phyloP scores from a whole-genome alignment of 2,888 invertebrate species.

The Ryuthela nishihirai region DNA sequence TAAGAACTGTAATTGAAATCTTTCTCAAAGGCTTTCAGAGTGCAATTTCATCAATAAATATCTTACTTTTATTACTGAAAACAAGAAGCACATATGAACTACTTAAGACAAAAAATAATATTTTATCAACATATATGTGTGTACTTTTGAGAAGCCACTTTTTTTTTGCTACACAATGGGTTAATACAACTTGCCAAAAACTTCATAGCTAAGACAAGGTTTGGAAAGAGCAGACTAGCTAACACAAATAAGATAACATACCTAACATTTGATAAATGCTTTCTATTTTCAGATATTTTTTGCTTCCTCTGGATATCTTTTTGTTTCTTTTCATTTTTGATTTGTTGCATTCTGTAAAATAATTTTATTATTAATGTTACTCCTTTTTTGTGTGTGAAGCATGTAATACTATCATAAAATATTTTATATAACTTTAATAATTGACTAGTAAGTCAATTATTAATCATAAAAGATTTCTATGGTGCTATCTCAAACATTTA shows the following conservation, averaged over 20 bases:
- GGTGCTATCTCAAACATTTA: no score
- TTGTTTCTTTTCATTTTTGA: conserved; percentile 90
- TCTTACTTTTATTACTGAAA: no score
- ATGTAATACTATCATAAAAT: no score
- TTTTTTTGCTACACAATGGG: no score
- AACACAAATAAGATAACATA: conserved; percentile 38
- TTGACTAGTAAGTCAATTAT: no score
- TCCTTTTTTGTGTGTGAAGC: not conserved
- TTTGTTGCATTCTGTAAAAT: conserved; percentile 53
- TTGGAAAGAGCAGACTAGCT: not conserved
- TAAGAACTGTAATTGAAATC: not conserved
- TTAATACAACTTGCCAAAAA: no score
- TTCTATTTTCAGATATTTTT: conserved; percentile 86
- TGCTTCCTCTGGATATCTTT: conserved; percentile 95
- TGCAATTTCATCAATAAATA: not conserved
- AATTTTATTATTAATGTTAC: not conserved
- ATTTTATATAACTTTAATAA: no score
- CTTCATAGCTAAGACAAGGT: not conserved
- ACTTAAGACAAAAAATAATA: no score
- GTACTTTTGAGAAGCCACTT: no score
- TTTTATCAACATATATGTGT: no score
- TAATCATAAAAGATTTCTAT: no score
- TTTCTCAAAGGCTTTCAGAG: not conserved
- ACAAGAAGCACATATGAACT: no score
- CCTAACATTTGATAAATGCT: conserved; percentile 87